Conservation (phyloP, 92 coral and sea anemone genomes). For the Muricea muricata region DNA sequence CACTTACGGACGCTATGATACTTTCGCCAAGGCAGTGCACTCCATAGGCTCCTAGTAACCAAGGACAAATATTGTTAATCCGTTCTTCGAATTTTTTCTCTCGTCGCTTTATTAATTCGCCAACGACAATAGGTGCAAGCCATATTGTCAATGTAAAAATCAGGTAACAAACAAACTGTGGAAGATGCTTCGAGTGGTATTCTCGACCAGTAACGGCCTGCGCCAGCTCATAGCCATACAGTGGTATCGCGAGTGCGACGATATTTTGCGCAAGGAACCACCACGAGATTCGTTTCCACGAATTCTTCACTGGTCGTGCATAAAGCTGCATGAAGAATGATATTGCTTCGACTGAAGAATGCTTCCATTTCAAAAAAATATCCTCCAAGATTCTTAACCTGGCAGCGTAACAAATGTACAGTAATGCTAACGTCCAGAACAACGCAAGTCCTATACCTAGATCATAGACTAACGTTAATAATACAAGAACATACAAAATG, state of each 20-base stretch:
- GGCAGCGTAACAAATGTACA: slow-evolving; percentile 17
- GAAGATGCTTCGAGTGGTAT: slow-evolving; percentile 24
- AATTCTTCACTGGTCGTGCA: slow-evolving; percentile 16
- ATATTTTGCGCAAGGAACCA: slow-evolving; percentile 40
- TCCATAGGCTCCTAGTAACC: background rate
- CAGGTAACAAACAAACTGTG: slow-evolving; percentile 33
- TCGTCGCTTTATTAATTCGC: slow-evolving; percentile 24
- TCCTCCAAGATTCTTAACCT: background rate
- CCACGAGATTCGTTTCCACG: no score
- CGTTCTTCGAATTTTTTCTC: slow-evolving; percentile 2
- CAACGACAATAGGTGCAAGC: slow-evolving; percentile 8
- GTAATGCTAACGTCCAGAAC: slow-evolving; percentile 17
- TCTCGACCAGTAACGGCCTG: background rate
- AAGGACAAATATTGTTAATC: slow-evolving; percentile 6
- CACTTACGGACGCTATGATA: background rate
- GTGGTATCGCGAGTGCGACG: slow-evolving; percentile 36
- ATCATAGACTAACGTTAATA: background rate
- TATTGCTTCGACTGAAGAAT: background rate
- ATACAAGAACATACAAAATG: background rate
- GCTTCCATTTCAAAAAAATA: slow-evolving; percentile 1
- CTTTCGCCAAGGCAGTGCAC: background rate
- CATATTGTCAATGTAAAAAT: slow-evolving; percentile 11
- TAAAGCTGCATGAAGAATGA: slow-evolving; percentile 16
- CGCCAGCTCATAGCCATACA: slow-evolving; percentile 46
- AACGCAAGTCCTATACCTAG: slow-evolving; percentile 27